These are phyloP conservation scores for Bombylius discolor DNA, from an alignment of 2,888 invertebrate species.

Conservation along the genomic window DNA sequence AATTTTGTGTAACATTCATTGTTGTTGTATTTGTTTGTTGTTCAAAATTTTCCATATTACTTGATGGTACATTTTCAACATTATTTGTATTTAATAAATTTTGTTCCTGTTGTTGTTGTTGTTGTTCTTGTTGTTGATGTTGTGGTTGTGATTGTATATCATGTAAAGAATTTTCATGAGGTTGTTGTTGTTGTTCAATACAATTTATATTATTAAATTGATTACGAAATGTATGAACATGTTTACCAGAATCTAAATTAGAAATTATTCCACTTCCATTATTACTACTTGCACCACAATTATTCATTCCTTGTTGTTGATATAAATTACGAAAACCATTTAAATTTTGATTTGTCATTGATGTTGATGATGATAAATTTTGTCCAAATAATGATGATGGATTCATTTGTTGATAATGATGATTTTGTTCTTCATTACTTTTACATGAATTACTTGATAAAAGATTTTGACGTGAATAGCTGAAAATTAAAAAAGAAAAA, in stretches of 20 bases:
- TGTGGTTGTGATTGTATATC: constrained; percentile 13
- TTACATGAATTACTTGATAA: constrained; percentile 55
- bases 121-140: constrained; percentile 19
- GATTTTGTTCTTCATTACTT: constrained; percentile 55
- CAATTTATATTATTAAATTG: constrained; percentile 15
- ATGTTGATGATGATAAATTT: constrained; percentile 7
- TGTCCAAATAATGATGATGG: constrained; percentile 26
- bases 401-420: constrained; percentile 34
- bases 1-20: background rate
- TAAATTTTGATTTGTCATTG: constrained; percentile 13
- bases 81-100: constrained; percentile 1
- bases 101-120: constrained; percentile 10
- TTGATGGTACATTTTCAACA: background rate
- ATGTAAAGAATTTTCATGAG: constrained; percentile 14
- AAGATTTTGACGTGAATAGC: constrained; percentile 80
- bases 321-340: background rate
- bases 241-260: constrained; percentile 13
- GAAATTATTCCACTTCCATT: background rate
- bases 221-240: constrained; percentile 20
- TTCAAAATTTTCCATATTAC: constrained; percentile 1
- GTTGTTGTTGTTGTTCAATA: constrained; percentile 9
- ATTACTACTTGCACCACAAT: background rate
- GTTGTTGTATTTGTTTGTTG: background rate
- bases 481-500: constrained; percentile 28
- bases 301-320: background rate